These are phyloP conservation scores for Drosophila histrio DNA, from an alignment of 2,888 invertebrate species.

Conservation along the genomic window DNA sequence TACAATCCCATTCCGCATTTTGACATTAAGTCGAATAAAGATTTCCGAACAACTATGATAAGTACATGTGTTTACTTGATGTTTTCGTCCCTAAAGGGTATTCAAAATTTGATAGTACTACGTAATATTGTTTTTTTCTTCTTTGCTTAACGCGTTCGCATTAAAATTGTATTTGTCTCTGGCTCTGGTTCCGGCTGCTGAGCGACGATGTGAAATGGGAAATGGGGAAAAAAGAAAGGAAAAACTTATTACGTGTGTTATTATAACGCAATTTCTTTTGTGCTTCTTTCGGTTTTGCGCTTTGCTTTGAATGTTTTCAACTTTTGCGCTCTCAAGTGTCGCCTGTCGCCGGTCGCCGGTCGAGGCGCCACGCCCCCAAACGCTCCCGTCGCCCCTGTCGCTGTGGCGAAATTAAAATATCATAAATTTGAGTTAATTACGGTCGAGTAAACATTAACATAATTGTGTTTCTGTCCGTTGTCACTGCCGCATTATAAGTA, in stretches of 20 bases:
- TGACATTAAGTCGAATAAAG: not conserved
- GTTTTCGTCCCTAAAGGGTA: slow-evolving; percentile 9
- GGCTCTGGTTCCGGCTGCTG: slow-evolving; percentile 39
- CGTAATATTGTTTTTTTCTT: not conserved
- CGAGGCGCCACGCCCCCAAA: slow-evolving; percentile 3
- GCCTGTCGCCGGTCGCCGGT: slow-evolving; percentile 9
- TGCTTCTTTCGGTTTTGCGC: slow-evolving; percentile 36
- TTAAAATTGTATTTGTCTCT: slow-evolving; percentile 74
- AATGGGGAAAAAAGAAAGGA: slow-evolving; percentile 14
- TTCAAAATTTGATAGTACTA: slow-evolving; percentile 10
- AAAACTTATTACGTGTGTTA: slow-evolving; percentile 71
- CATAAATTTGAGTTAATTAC: slow-evolving; percentile 80
- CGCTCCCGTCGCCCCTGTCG: not conserved
- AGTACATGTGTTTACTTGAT: too few relatives aligned
- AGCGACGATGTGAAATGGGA: slow-evolving; percentile 35
- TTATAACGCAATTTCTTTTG: slow-evolving; percentile 73
- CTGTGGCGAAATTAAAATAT: slow-evolving; percentile 75
- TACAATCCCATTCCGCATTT: too few relatives aligned
- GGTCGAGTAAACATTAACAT: slow-evolving; percentile 78
- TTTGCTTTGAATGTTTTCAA: slow-evolving; percentile 46
- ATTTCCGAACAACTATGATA: not conserved
- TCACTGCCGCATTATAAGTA: slow-evolving; percentile 62
- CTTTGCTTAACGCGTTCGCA: slow-evolving; percentile 47
- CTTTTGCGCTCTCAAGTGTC: slow-evolving; percentile 61
- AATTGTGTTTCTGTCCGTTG: slow-evolving; percentile 64